Evolutionary conservation across 1,140 invertebrate species (phyloP).

Genomic region (Microplitis demolitor): DNA sequence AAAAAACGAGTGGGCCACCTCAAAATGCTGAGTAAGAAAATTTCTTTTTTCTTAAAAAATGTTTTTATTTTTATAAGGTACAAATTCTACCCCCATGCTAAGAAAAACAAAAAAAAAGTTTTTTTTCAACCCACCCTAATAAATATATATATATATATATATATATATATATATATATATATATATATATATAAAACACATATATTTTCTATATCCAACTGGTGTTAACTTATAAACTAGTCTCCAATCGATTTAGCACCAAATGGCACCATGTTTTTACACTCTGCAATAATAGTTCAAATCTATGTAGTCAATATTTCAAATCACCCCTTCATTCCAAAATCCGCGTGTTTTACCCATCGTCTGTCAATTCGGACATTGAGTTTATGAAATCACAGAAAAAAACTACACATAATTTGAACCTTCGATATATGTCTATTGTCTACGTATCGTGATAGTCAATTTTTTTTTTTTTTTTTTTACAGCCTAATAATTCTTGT

Average conservation of each 20-base stretch:
- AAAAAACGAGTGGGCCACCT: too few relatives aligned
- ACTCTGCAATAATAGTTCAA: constrained; percentile 60
- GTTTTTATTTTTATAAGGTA: too few relatives aligned
- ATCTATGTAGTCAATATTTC: constrained; percentile 61
- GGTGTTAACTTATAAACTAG: constrained; percentile 19
- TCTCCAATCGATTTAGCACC: constrained; percentile 58
- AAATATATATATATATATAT: too few relatives aligned
- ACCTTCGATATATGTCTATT: not conserved
- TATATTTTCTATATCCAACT: constrained; percentile 35
- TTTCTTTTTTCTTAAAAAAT: too few relatives aligned
- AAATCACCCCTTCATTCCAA: constrained; percentile 33
- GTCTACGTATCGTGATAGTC: not conserved
- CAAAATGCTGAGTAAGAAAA: too few relatives aligned
- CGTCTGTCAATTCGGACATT: not conserved
- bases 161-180: too few relatives aligned
- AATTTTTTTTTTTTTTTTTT: constrained; percentile 3
- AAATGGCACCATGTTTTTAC: constrained; percentile 61
- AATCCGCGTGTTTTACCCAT: not conserved
- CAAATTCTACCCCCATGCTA: too few relatives aligned
- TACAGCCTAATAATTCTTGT: not conserved
- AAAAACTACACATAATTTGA: not conserved
- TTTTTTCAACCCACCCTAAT: too few relatives aligned
- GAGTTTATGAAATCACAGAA: not conserved
- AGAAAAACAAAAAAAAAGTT: too few relatives aligned
- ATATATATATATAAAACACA: constrained; percentile 8